phyloP scores from a whole-genome alignment of 2,797 vertebrate genomes.

The Rallus crepitans region DNA sequence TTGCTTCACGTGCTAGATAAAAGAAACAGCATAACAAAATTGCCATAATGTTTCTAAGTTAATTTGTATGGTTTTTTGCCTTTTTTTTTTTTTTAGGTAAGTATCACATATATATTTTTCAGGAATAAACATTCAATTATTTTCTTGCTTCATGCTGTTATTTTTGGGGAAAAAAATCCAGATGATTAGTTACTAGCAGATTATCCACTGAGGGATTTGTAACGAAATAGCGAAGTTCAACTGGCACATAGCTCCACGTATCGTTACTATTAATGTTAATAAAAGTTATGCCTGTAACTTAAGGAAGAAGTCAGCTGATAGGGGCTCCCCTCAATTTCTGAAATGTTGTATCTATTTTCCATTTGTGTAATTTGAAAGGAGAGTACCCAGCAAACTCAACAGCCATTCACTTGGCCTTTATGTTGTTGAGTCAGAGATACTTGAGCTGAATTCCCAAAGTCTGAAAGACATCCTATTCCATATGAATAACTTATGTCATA shows the following conservation, averaged over 20 bases:
- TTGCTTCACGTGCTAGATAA: constrained; percentile 64
- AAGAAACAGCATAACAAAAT: neutral
- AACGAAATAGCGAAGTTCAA: neutral
- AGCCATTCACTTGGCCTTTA: neutral
- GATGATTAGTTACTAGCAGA: neutral
- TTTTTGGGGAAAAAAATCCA: neutral
- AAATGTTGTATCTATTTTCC: neutral
- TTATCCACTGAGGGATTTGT: neutral
- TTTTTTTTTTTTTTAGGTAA: no score
- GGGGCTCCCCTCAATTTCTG: neutral
- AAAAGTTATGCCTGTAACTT: neutral
- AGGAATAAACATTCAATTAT: neutral
- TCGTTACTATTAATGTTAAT: neutral
- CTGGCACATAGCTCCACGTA: neutral
- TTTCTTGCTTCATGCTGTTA: neutral
- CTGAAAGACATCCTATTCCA: neutral
- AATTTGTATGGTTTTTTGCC: accelerated
- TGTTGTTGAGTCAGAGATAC: neutral
- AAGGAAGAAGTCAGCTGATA: neutral
- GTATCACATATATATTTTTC: neutral
- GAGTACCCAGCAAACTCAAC: neutral
- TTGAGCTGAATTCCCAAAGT: neutral
- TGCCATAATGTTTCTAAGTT: neutral
- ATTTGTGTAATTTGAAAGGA: neutral
- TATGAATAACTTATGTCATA: neutral